Percentiles rank a stretch among this genome's conserved stretches.
phyloP scores from a whole-genome alignment of 2,113 vertebrate species.

The Silurus glanis region DNA sequence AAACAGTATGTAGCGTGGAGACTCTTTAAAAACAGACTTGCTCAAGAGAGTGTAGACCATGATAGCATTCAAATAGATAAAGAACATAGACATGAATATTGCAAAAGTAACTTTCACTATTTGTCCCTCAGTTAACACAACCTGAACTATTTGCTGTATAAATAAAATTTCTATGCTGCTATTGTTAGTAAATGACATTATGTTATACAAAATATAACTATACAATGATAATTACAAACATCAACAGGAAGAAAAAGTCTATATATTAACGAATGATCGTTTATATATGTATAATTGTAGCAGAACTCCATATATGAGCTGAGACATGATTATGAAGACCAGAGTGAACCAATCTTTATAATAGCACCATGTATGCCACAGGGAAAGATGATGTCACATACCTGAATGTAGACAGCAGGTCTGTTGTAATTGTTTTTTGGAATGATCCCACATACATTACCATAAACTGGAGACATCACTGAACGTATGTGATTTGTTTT shows the following conservation, averaged over 20 bases:
- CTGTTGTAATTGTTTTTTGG: neutral
- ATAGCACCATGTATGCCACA: neutral
- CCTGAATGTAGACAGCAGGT: neutral
- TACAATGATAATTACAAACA: neutral
- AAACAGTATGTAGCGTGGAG: slow-evolving; percentile 50
- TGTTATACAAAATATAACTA: neutral
- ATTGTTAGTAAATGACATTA: slow-evolving; percentile 6
- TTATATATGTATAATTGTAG: neutral
- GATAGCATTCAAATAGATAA: slow-evolving; percentile 40
- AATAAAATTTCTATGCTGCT: neutral
- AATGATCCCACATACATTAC: neutral
- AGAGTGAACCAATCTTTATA: neutral
- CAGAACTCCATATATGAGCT: neutral
- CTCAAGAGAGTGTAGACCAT: slow-evolving; percentile 46
- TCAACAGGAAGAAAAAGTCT: neutral
- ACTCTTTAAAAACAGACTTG: slow-evolving; percentile 36
- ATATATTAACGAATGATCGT: neutral
- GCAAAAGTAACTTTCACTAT: neutral
- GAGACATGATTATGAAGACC: neutral
- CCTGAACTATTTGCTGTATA: neutral
- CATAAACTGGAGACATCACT: no score
- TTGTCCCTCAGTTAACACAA: neutral
- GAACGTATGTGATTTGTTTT: no score
- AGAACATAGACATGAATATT: slow-evolving; percentile 32
- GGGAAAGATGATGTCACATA: neutral